Base-by-base conservation (phyloP, 2,113 vertebrate genomes). In the Engraulis encrasicolus region DNA sequence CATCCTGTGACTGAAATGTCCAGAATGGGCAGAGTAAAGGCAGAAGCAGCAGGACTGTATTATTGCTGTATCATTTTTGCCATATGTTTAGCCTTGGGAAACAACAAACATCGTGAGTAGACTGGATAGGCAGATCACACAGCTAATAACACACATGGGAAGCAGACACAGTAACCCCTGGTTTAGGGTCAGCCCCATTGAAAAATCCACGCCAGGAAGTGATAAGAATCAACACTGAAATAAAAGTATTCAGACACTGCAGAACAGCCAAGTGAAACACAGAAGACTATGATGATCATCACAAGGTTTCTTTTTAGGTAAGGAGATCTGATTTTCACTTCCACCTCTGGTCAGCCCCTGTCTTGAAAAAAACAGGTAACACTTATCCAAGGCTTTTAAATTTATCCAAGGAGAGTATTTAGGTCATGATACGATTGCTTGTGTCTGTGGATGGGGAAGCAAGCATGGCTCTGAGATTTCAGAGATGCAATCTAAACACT, bases 61-160 rank as follows among this genome's bases (percentile, higher is more conserved):
- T 90, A 87, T 84, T n/a, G 82, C 87, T 88, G 78, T 61, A 85
- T 81, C 20, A n/a, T 14, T 81, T 81, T 81, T 54, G 81, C 88
- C 89, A 89, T 90, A 88, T 89, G 90, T 89, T 87, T 89, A 80
- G 89, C 89, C 87, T 84, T 87, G 86, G 88, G 88, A 91, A 89
- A 89, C 79, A 85, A 88, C 81, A 88, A 87, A 71, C 86, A 88
- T 83, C 84, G 87, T 36, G 17, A n/a, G n/a, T n/a, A n/a, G n/a
- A 86, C 81, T 66, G 38, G 81, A 84, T 88, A 82, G 78, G 84
- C 78, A 19, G 83, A 78, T 74, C 83, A 87, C 45, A 58, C 61
- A 66, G 36, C n/a, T 20, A 20, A 38, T 1, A 38, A 86, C 83
- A 88, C 87, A 86, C 85, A 86, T 88, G 82, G 81, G 79, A 78